Evolutionary conservation across 2,888 invertebrate genomes (phyloP), one percentile per base, ranked within the genome.

Genomic region (Tetragonula carbonaria): DNA sequence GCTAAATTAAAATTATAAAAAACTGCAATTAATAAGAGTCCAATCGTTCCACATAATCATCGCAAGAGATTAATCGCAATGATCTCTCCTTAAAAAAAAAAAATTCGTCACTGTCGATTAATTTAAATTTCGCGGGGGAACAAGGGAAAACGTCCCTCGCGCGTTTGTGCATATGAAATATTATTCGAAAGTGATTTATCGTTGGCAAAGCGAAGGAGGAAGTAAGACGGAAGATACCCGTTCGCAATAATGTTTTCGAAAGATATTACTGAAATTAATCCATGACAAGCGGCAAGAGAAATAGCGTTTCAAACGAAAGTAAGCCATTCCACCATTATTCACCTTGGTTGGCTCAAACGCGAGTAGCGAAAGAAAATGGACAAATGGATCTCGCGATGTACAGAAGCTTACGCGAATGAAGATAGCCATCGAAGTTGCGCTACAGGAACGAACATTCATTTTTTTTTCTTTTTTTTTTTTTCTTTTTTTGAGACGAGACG

Each of bases 221-320:
- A 16, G 28, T 16, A 33, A 62, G 23, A 62, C 8, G 28, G 62
- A 13, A 33, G 23, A 62, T 62, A 23, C 11, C 8, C 18, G 18
- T 11, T 18, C 33, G 28, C 33, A 21, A 38, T 28, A 21, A 18
- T 33, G 65, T 65, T 65, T 65, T 28, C 16, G 18, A 65, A 33
- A 65, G 65, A 65, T 65, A 21, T 62, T 62, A 62, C 62, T 23
- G 23, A 21, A 71, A 45, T 33, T 33, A 38, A 65, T 65, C 65
- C 33, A 38, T 33, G 33, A 21, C 33, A 33, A 38, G 28, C 33
- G 5, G 33, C 11, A 65, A 33, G 65, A 65, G 21, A 33, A 65
- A 45, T 67, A 45, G 21, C 33, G 33, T 21, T 65, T 21, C 33
- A 18, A 65, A 38, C 5, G 65, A 33, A 33, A 65, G 13, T 65